Evolutionary conservation across 2,797 vertebrate genomes (phyloP).

Genomic region (Gastrophryne carolinensis): DNA sequence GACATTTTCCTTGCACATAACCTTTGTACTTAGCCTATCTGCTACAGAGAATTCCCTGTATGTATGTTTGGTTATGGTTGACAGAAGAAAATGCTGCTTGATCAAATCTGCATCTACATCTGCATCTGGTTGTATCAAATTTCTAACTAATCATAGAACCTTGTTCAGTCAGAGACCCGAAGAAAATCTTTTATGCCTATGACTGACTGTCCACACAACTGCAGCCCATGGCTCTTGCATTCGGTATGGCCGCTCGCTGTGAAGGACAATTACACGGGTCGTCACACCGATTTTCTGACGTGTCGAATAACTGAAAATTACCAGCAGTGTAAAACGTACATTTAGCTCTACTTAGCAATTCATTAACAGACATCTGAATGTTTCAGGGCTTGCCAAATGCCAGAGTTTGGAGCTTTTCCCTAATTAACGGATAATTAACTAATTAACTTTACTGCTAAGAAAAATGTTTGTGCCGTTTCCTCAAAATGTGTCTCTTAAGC

Average conservation of each 20-base stretch:
- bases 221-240: neutral
- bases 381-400: neutral
- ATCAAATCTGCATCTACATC: too few species aligned
- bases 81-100: too few species aligned
- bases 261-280: neutral
- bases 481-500: neutral
- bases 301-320: neutral
- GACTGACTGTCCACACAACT: too few species aligned
- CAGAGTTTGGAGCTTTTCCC: slow-evolving; percentile 4
- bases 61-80: too few species aligned
- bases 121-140: too few species aligned
- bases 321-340: slow-evolving; percentile 3
- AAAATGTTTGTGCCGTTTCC: neutral
- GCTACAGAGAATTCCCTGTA: too few species aligned
- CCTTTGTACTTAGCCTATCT: too few species aligned
- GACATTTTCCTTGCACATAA: too few species aligned
- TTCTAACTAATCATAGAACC: too few species aligned
- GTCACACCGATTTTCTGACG: neutral
- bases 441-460: slow-evolving; percentile 20
- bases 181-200: too few species aligned
- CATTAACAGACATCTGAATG: slow-evolving; percentile 1
- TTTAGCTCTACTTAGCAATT: neutral
- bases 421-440: slow-evolving; percentile 33
- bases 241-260: neutral
- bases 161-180: too few species aligned